Evolutionary conservation across 2,797 vertebrate genomes (phyloP), one percentile per base, ranked within the genome.

Genomic region (Cyprinella venusta): DNA sequence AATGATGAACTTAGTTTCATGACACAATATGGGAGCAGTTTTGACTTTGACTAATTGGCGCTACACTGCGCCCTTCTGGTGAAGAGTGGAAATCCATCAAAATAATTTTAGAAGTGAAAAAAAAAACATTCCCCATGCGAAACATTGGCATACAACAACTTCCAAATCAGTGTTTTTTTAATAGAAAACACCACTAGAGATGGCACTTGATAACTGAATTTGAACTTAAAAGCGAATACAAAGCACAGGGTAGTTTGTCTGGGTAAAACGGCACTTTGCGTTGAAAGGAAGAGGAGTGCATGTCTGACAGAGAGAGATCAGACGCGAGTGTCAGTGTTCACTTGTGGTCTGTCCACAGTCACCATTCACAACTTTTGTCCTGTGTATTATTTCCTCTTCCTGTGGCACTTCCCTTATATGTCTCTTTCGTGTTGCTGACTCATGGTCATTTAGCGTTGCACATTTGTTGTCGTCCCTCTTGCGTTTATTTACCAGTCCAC

Each of bases 401-500:
- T 82, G 74, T 2, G 82, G 48, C 0, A 71, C 71, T 71, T 89
- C 77, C 0, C 65, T 81, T 10, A 87, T 18, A 1, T 87, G 91
- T 4, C 89, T 90, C 80, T 94, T 95, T 74, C 86, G 91, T 79
- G 74, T 80, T 26, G 42, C 33, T 26, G 76, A 83, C 48, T 87
- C 52, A 19, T 8, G 18, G n/a, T 90, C 88, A 6, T 91, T 89
- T 15, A 88, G 89, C 0, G 45, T 2, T 13, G 84, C 63, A 8
- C 90, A 90, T 77, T 33, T 81, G 88, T 85, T 92, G 68, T 81
- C 89, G 24, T 96, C 94, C 82, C 96, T 92, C 93, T 97, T 99
- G 89, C 98, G 96, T 90, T 99, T 99, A 88, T 93, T 93, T 33
- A 96, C 90, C 61, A 95, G 91, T 10, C 92, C 92, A 0, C 87